Base-by-base conservation (phyloP, 2,113 vertebrate genomes). In the Hydrolagus affinis region DNA sequence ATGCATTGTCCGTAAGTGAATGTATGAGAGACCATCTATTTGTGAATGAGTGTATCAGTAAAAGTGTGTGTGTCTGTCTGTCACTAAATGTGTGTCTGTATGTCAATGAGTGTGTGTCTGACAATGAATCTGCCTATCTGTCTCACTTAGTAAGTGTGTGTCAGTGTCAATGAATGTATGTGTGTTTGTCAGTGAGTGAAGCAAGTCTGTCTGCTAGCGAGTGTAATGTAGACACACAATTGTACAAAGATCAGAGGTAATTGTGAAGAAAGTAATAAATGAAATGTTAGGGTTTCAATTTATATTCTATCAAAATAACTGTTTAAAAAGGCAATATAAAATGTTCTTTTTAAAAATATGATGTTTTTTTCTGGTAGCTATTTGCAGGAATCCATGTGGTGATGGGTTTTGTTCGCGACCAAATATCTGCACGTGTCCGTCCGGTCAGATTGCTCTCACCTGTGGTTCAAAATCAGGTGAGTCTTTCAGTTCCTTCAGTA, bases 401-500 rank as follows among this genome's bases (percentile, higher is more conserved):
- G 98, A 98, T 88, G 98, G 98, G 88, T 99, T 99, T 92, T 99
- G 98, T 91, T 99, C 98, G 89, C 96, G 98, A 93, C 98, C 98
- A 90, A 99, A 98, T 92, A 97, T 99, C 95, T 99, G 98, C 93
- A 97, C 97, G 85, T 99, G 98, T 88, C 97, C 97, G 75, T 96
- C 88, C 85, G 98, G 97, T 90, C 96, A 97, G 93, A 97, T 97
- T 87, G 89, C 97, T 86, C 91, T 95, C 86, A 96, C 97, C 91
- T 99, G 98, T 90, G 97, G 97, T 89, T 97, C 97, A 89, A 97
- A 97, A 91, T 98, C 97, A 94, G 95, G 98, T 99, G 89, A 93
- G 94, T 93, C 86, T 85, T 44, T 44, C 44, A 44, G 44, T 44
- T 44, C 44, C 44, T 44, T 44, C 6, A 44, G 44, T 44, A 44